Evolutionary conservation across 2,888 invertebrate genomes (phyloP), one percentile per base, ranked within the genome.

Genomic region (Phyllotreta striolata): DNA sequence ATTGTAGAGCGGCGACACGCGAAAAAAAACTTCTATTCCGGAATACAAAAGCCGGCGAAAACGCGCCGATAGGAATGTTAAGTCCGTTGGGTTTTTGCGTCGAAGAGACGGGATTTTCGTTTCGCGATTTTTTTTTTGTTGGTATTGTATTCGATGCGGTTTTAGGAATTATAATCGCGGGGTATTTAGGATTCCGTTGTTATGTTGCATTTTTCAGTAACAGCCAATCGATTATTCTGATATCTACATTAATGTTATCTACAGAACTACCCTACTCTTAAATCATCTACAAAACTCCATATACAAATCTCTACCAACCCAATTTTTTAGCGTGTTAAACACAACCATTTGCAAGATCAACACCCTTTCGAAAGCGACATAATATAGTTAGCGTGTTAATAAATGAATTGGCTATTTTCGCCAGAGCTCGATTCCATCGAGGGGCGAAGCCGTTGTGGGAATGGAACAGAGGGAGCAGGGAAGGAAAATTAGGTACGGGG

Each of bases 1-100:
- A 80, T 79, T 79, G 76, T 78, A 78, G 78, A 78, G 79, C 78
- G 78, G 78, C 79, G 78, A 72, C 79, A 78, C 24, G 73, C 70
- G 76, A 75, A 78, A 78, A 79, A 79, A 78, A 76, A 74, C 73
- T 74, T 74, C 73, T 73, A 71, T 74, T 72, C 71, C 70, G 66
- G 75, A 72, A 76, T 24, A 77, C 77, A 77, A 77, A 77, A 77
- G 77, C n/a, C n/a, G n/a, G n/a, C n/a, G n/a, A n/a, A n/a, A n/a
- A n/a, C 76, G 77, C 74, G 77, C 77, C 79, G 77, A 24, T 74
- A 74, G 75, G 77, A 78, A 78, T 78, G 76, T 73, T 72, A 76
- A 75, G 72, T 75, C 75, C 66, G 72, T 73, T 76, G 74, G 72
- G 71, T 76, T 74, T 70, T 72, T 73, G 67, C 72, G 66, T 69